Evolutionary conservation across 2,797 vertebrate species (phyloP).

Genomic region (Apogon hyalosoma): DNA sequence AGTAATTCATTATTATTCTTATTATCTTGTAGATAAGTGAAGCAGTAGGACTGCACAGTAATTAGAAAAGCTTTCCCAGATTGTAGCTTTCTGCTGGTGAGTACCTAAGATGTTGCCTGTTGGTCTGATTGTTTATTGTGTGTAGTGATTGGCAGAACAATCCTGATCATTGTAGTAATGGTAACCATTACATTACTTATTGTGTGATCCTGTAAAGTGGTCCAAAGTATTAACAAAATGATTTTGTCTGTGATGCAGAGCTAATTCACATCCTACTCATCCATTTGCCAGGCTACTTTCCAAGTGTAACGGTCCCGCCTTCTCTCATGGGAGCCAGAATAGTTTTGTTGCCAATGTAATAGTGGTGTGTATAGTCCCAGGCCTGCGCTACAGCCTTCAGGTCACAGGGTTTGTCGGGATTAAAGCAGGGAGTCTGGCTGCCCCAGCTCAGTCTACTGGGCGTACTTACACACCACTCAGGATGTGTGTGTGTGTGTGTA

Average conservation of each 20-base stretch:
- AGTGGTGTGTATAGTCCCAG: slow-evolving; percentile 28
- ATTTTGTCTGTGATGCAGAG: slow-evolving; percentile 12
- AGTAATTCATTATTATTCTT: too few species aligned
- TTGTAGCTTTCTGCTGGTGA: not conserved
- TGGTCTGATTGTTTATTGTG: not conserved
- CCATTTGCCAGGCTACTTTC: slow-evolving; percentile 35
- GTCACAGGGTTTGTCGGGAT: slow-evolving; percentile 79
- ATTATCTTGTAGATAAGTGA: not conserved
- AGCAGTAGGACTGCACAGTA: not conserved
- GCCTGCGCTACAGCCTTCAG: slow-evolving; percentile 49
- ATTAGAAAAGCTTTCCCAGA: not conserved
- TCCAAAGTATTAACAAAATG: slow-evolving; percentile 23
- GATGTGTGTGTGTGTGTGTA: slow-evolving; percentile 47
- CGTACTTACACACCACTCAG: slow-evolving; percentile 66
- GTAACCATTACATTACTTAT: slow-evolving; percentile 1
- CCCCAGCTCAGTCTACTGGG: slow-evolving; percentile 59
- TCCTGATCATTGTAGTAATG: not conserved
- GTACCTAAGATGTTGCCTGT: not conserved
- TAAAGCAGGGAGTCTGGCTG: slow-evolving; percentile 67
- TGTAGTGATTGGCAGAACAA: not conserved
- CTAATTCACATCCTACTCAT: slow-evolving; percentile 23
- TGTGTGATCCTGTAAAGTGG: slow-evolving; percentile 8
- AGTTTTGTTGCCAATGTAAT: slow-evolving; percentile 44
- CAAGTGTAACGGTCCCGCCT: slow-evolving; percentile 45
- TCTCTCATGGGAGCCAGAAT: slow-evolving; percentile 29